phyloP scores from a whole-genome alignment of 2,888 invertebrate species.

The Leptinotarsa tumamoca region DNA sequence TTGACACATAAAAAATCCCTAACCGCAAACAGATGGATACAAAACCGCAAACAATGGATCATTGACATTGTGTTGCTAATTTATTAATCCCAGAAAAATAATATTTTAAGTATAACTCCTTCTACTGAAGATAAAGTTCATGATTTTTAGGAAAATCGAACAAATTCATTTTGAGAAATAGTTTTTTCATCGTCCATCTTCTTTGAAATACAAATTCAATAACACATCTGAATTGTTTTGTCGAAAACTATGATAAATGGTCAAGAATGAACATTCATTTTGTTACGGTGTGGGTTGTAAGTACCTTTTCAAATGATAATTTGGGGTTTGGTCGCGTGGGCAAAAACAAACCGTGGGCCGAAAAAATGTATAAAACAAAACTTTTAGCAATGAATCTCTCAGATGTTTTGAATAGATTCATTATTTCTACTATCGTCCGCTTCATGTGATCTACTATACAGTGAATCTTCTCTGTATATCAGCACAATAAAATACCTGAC shows the following conservation, averaged over 20 bases:
- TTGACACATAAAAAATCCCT: too few relatives aligned
- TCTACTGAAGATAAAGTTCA: too few relatives aligned
- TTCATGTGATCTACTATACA: not conserved
- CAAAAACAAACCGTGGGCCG: not conserved
- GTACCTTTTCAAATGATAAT: not conserved
- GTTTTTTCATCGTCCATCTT: too few relatives aligned
- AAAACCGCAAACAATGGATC: too few relatives aligned
- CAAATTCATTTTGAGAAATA: too few relatives aligned
- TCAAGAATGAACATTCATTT: not conserved
- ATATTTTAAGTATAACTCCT: too few relatives aligned
- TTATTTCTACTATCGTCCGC: not conserved
- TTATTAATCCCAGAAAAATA: too few relatives aligned
- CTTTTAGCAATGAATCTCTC: not conserved
- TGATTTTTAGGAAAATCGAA: too few relatives aligned
- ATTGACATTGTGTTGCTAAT: too few relatives aligned
- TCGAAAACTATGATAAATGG: constrained; percentile 7
- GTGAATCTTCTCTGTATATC: not conserved
- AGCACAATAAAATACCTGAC: not conserved
- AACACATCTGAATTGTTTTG: not conserved
- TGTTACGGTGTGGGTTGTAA: not conserved
- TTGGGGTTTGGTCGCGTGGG: constrained; percentile 11
- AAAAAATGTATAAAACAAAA: constrained; percentile 3
- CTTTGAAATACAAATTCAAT: not conserved
- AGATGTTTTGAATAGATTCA: not conserved
- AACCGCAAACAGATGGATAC: too few relatives aligned